These are phyloP conservation scores for Eumeta japonica DNA, from an alignment of 1,140 invertebrate species.

Conservation along the genomic window DNA sequence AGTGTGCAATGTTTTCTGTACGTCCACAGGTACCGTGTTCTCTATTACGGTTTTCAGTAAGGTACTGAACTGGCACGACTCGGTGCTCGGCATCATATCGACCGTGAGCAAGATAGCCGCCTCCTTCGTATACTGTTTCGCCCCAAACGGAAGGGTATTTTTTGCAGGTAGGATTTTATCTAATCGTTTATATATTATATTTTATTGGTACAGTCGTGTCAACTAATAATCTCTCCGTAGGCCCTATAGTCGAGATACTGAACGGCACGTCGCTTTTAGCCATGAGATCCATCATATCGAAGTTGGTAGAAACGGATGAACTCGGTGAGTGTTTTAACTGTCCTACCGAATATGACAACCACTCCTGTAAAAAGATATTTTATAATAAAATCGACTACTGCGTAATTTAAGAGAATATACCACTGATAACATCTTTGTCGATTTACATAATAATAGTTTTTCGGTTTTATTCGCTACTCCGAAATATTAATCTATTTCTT, in stretches of 20 bases:
- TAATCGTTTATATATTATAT: neutral
- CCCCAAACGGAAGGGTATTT: constrained; percentile 37
- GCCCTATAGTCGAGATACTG: constrained; percentile 52
- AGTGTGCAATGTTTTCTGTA: too few relatives aligned
- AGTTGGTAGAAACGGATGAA: constrained; percentile 43
- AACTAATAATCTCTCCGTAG: too few relatives aligned
- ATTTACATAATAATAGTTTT: too few relatives aligned
- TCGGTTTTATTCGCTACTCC: too few relatives aligned
- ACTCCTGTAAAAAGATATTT: too few relatives aligned
- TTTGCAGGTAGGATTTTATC: constrained; percentile 36
- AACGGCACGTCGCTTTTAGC: constrained; percentile 53
- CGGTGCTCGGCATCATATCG: constrained; percentile 47
- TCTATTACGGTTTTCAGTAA: constrained; percentile 48
- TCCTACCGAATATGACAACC: too few relatives aligned
- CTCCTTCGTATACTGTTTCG: constrained; percentile 50
- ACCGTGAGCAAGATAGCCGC: constrained; percentile 43
- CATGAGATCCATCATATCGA: constrained; percentile 48
- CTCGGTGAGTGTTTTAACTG: constrained; percentile 45
- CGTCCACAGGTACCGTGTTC: constrained; percentile 47
- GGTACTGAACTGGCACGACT: constrained; percentile 48
- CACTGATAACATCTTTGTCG: too few relatives aligned
- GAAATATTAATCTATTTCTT: too few relatives aligned
- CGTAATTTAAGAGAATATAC: too few relatives aligned
- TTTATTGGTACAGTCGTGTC: too few relatives aligned
- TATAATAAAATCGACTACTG: too few relatives aligned